These are phyloP conservation scores for Drosophila arawakana DNA, from an alignment of 1,140 invertebrate species.

Conservation along the genomic window DNA sequence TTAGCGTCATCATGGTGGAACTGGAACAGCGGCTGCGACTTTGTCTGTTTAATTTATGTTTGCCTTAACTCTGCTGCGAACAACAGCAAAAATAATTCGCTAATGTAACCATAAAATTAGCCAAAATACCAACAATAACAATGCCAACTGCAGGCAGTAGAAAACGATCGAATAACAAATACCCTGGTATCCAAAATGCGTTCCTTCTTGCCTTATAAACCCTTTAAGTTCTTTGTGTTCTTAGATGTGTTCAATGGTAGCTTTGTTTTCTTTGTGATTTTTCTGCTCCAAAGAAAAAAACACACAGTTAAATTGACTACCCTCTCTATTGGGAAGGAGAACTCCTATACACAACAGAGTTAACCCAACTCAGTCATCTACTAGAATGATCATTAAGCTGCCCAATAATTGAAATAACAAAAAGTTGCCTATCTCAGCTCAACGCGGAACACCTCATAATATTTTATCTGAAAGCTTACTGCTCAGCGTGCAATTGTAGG, in stretches of 20 bases:
- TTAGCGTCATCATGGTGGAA: not conserved
- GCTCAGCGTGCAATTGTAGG: not conserved
- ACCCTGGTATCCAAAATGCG: not conserved
- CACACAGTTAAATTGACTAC: too few relatives aligned
- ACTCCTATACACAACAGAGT: too few relatives aligned
- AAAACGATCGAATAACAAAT: not conserved
- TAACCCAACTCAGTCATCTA: too few relatives aligned
- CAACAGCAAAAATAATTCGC: slow-evolving; percentile 72
- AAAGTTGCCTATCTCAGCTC: not conserved
- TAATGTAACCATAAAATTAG: slow-evolving; percentile 73
- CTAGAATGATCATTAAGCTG: too few relatives aligned
- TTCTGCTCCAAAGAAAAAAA: too few relatives aligned
- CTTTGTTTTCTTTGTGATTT: too few relatives aligned
- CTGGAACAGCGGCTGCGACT: slow-evolving; percentile 11
- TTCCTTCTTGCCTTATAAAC: too few relatives aligned
- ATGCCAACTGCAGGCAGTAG: not conserved
- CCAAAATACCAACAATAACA: slow-evolving; percentile 44
- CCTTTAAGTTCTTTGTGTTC: too few relatives aligned
- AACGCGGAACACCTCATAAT: not conserved
- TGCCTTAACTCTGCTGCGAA: slow-evolving; percentile 57
- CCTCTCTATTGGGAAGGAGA: too few relatives aligned
- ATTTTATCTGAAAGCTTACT: not conserved
- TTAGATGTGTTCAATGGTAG: too few relatives aligned
- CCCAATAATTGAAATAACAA: not conserved
- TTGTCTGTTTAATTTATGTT: slow-evolving; percentile 67